These are phyloP conservation scores for Zonitis immaculata DNA, from an alignment of 2,888 invertebrate genomes.

Conservation along the genomic window DNA sequence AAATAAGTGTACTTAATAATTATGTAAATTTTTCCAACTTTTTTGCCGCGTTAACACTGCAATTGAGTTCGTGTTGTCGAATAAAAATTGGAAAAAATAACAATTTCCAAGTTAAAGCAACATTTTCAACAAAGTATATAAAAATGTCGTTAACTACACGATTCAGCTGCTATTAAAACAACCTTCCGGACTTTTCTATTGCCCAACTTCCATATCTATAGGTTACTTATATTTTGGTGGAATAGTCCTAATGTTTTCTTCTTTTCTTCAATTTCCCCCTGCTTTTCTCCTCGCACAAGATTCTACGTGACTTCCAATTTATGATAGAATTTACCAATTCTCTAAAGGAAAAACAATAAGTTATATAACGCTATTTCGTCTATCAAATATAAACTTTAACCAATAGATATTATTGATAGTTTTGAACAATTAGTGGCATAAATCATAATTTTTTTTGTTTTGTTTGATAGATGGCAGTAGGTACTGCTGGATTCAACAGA, in stretches of 20 bases:
- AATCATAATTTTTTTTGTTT: too few species aligned
- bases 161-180: constrained; percentile 10
- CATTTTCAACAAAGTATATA: constrained; percentile 15
- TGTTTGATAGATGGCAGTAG: too few species aligned
- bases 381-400: too few species aligned
- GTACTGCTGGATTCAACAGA: too few species aligned
- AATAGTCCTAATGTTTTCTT: too few species aligned
- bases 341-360: background rate
- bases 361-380: too few species aligned
- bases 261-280: too few species aligned
- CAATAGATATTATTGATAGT: too few species aligned
- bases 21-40: constrained; percentile 13
- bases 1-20: too few species aligned
- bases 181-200: background rate
- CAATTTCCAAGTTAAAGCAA: background rate
- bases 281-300: too few species aligned
- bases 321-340: background rate
- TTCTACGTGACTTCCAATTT: background rate
- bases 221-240: background rate
- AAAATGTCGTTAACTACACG: constrained; percentile 14
- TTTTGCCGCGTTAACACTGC: background rate
- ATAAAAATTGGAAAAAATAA: constrained; percentile 15
- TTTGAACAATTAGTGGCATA: too few species aligned
- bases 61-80: constrained; percentile 8
- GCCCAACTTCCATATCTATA: background rate